Conservation (phyloP, 23 tunicate species). For the Ascidia mentula region DNA sequence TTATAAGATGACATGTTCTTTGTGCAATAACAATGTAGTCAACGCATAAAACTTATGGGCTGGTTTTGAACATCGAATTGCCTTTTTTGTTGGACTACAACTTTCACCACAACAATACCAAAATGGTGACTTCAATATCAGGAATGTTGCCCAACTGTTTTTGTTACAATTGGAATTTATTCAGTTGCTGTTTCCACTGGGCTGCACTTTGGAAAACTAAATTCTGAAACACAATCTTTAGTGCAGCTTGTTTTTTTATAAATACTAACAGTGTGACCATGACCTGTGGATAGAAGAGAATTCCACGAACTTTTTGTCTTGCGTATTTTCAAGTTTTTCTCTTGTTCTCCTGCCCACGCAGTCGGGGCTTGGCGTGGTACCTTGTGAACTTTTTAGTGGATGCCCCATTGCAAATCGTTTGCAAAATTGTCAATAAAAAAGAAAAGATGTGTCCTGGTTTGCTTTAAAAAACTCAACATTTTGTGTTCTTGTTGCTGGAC, state of each 20-base stretch:
- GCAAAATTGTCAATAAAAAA: not conserved
- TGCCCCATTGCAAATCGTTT: constrained; percentile 1
- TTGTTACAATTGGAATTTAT: too few relatives aligned
- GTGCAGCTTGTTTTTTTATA: too few relatives aligned
- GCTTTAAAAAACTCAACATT: too few relatives aligned
- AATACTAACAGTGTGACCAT: not conserved
- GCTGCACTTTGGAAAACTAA: too few relatives aligned
- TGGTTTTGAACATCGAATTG: too few relatives aligned
- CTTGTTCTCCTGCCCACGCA: not conserved
- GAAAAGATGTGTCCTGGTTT: not conserved
- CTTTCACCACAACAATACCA: too few relatives aligned
- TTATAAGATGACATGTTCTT: not conserved
- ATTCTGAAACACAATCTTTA: too few relatives aligned
- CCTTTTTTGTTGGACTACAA: too few relatives aligned
- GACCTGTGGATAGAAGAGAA: not conserved
- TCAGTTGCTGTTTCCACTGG: not conserved
- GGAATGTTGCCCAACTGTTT: too few relatives aligned
- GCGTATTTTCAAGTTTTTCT: not conserved
- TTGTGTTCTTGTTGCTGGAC: too few relatives aligned
- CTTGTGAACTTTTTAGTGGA: constrained; percentile 1
- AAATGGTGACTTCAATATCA: too few relatives aligned
- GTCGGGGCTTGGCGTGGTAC: not conserved
- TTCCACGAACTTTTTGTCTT: not conserved
- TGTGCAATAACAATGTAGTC: constrained; percentile 1
- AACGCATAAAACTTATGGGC: too few relatives aligned